Conservation (phyloP, 2,888 invertebrate genomes). For the Noctua comes region DNA sequence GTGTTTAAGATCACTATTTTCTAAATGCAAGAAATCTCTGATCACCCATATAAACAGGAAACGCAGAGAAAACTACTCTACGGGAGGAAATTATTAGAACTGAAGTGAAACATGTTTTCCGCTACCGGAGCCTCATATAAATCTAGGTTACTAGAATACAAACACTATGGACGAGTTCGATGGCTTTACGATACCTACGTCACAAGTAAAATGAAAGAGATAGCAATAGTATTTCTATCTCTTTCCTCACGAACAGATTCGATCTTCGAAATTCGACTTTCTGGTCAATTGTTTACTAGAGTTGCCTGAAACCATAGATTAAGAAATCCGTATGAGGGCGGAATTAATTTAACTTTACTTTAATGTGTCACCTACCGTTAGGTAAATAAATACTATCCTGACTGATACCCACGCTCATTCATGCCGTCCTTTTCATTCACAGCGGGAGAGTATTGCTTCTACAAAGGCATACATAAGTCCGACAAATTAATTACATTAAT, state of each 20-base stretch:
- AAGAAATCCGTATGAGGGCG: not conserved
- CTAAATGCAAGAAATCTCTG: not conserved
- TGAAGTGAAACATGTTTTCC: constrained; percentile 6
- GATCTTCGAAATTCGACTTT: not conserved
- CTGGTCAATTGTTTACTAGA: not conserved
- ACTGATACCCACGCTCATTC: not conserved
- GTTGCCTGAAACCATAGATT: not conserved
- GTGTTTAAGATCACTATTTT: not conserved
- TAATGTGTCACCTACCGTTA: not conserved
- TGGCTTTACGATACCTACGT: not conserved
- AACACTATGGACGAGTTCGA: not conserved
- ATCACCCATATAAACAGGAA: not conserved
- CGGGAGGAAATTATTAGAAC: not conserved
- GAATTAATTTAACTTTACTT: not conserved
- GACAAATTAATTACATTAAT: not conserved
- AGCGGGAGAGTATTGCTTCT: not conserved
- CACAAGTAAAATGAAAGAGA: not conserved
- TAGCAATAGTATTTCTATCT: not conserved
- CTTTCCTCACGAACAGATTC: not conserved
- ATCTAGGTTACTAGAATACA: constrained; percentile 27
- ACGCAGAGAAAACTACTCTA: constrained; percentile 14
- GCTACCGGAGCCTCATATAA: not conserved
- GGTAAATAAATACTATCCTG: not conserved
- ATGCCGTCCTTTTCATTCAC: not conserved
- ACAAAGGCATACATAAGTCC: not conserved